A percentile compares a stretch with the other conserved stretches of the same genome.
phyloP scores from a whole-genome alignment of 2,888 invertebrate genomes.

The Eutolmus rufibarbis region DNA sequence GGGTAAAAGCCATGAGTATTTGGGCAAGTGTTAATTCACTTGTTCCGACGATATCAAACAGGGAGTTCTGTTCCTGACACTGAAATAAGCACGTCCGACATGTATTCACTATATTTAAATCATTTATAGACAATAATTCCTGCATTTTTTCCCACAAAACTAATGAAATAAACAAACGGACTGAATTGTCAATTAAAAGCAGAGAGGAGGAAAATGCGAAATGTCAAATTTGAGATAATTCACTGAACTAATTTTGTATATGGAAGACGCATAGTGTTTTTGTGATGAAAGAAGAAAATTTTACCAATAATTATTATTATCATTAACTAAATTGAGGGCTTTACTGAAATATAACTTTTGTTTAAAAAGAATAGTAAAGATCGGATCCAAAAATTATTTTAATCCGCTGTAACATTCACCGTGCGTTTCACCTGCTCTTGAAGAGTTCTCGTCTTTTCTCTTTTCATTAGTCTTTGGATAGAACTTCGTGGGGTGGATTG shows the following conservation, averaged over 20 bases:
- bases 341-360: not conserved
- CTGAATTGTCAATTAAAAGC: not conserved
- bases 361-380: not conserved
- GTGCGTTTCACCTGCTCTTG: not conserved
- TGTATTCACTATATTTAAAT: constrained; percentile 33
- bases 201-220: not conserved
- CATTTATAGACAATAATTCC: constrained; percentile 1
- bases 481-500: not conserved
- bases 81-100: constrained; percentile 40
- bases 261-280: not conserved
- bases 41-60: constrained; percentile 16
- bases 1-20: constrained; percentile 35
- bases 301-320: not conserved
- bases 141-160: constrained; percentile 7
- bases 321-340: not conserved
- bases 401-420: not conserved
- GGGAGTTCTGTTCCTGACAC: constrained; percentile 12
- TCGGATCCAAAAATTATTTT: not conserved
- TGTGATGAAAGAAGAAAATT: not conserved
- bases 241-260: not conserved
- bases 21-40: constrained; percentile 33
- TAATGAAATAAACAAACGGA: not conserved
- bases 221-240: not conserved
- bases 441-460: not conserved
- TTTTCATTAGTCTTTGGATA: not conserved